A percentile compares a stretch with the other conserved stretches of the same genome.
Evolutionary conservation across 2,113 vertebrate species (phyloP).

Genomic region (Candoia aspera): DNA sequence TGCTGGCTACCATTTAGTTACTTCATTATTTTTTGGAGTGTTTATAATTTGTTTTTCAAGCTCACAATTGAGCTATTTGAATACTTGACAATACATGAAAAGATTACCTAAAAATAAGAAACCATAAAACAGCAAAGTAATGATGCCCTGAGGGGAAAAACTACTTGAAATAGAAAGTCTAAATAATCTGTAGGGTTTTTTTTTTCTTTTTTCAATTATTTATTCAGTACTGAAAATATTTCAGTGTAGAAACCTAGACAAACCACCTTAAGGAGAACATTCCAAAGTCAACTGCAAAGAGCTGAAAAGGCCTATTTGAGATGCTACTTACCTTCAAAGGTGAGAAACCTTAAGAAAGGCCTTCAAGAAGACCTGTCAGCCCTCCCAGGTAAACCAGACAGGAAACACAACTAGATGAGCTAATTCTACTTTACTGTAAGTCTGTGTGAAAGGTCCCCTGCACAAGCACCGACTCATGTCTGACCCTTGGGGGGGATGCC

Average conservation of each 20-base stretch:
- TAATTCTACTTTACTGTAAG: too few relatives aligned
- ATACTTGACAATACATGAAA: neutral
- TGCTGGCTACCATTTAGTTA: neutral
- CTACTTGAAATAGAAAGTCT: neutral
- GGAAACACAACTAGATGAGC: too few relatives aligned
- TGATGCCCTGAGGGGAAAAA: neutral
- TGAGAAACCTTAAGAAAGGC: neutral
- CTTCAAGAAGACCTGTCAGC: neutral
- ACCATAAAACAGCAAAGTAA: neutral
- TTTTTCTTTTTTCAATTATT: neutral
- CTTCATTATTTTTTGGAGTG: neutral
- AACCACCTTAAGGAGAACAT: neutral
- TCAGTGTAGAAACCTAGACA: neutral
- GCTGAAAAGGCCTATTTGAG: neutral
- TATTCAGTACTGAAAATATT: neutral
- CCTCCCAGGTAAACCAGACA: too few relatives aligned
- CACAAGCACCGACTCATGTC: too few relatives aligned
- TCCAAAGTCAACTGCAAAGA: neutral
- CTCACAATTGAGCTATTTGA: neutral
- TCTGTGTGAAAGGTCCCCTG: too few relatives aligned
- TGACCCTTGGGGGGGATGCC: too few relatives aligned
- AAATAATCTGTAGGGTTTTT: neutral
- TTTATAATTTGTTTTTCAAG: neutral
- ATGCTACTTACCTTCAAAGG: neutral
- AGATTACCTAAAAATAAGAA: neutral